Conservation (phyloP, 1,140 invertebrate species). For the Lycorma delicatula region DNA sequence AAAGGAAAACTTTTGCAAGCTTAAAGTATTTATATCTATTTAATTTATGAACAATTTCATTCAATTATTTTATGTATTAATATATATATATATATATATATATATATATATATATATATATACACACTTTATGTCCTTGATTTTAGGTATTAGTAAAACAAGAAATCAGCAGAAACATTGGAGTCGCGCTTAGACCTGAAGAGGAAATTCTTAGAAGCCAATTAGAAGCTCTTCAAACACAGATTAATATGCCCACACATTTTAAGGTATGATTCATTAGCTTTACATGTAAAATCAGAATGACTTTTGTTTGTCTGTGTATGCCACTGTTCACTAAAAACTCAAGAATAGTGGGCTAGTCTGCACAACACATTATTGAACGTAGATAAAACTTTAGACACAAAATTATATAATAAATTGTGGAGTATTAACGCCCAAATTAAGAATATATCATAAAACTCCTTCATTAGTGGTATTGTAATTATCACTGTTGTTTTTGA, state of each 20-base stretch:
- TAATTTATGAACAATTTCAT: no score
- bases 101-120: no score
- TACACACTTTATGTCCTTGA: not conserved
- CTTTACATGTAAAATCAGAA: no score
- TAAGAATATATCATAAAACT: not conserved
- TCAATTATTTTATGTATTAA: no score
- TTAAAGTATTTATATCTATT: no score
- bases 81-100: no score
- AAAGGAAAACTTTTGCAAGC: no score
- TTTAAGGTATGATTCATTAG: conserved; percentile 59
- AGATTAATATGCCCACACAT: conserved; percentile 83
- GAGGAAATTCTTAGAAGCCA: conserved; percentile 79
- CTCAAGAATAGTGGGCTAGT: not conserved
- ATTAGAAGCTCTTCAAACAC: conserved; percentile 73
- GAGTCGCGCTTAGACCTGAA: conserved; percentile 73
- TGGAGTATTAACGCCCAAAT: not conserved
- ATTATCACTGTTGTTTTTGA: no score
- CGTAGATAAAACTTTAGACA: not conserved
- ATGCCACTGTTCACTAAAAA: conserved; percentile 4
- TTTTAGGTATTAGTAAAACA: conserved; percentile 73
- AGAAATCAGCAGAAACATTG: conserved; percentile 76
- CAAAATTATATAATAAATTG: not conserved
- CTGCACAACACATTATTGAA: not conserved
- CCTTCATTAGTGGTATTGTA: no score
- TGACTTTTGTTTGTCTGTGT: no score